Percentiles rank a stretch among this genome's conserved stretches.
These are phyloP conservation scores for Campoletis sonorensis DNA, from an alignment of 1,140 invertebrate genomes.

Conservation along the genomic window DNA sequence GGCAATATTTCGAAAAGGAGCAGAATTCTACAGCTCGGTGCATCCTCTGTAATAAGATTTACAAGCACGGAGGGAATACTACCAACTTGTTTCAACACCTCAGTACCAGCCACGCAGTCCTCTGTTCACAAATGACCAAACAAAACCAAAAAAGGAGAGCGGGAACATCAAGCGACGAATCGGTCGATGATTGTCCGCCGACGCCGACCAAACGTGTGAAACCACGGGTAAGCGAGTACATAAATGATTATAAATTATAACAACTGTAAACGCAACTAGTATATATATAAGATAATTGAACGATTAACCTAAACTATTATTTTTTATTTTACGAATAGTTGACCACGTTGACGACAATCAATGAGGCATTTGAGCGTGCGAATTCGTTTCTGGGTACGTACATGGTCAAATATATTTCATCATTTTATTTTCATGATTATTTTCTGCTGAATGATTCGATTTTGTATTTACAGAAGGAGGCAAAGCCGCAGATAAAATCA, in stretches of 20 bases:
- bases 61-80: constrained; percentile 33
- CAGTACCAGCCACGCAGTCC: background rate
- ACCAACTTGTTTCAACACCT: constrained; percentile 25
- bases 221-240: no score
- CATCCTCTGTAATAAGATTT: constrained; percentile 13
- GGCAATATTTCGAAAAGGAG: constrained; percentile 22
- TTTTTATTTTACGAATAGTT: no score
- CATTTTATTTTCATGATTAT: background rate
- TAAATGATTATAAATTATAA: no score
- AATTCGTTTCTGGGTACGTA: constrained; percentile 27
- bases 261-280: no score
- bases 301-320: no score
- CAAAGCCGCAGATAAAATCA: background rate
- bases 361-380: constrained; percentile 9
- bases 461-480: constrained; percentile 23
- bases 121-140: background rate
- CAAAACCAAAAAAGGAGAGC: no score
- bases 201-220: no score
- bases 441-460: background rate
- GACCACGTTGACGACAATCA: constrained; percentile 24
- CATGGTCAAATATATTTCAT: no score
- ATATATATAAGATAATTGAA: no score
- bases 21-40: background rate
- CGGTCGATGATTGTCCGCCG: no score
- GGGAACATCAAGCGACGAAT: no score